Conservation (phyloP, 2,113 vertebrate species). For the Proterorhinus semilunaris region DNA sequence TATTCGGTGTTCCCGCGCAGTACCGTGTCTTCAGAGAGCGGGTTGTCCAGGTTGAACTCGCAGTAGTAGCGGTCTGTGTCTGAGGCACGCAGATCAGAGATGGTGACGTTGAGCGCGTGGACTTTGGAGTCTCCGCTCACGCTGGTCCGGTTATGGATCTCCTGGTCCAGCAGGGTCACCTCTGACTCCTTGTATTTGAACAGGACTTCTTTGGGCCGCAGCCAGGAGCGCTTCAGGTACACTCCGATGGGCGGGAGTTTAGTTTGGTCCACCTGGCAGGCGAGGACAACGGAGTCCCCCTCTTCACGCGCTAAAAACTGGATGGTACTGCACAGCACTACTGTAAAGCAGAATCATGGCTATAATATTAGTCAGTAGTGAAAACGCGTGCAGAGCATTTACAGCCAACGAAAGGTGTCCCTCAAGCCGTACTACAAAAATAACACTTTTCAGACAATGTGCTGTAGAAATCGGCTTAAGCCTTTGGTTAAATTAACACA, state of each 20-base stretch:
- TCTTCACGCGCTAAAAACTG: constrained; percentile 42
- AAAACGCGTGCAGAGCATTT: too few relatives aligned
- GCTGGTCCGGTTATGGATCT: constrained; percentile 23
- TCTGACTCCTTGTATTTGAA: background rate
- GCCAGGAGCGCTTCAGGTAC: constrained; percentile 58
- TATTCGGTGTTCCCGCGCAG: constrained; percentile 37
- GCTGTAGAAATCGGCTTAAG: too few relatives aligned
- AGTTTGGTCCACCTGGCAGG: constrained; percentile 15
- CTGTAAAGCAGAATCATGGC: background rate
- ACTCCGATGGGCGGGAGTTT: constrained; percentile 3
- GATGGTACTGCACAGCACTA: constrained; percentile 30
- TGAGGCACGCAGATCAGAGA: constrained; percentile 44
- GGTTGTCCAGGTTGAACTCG: constrained; percentile 31
- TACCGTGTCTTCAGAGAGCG: background rate
- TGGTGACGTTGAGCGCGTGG: constrained; percentile 48
- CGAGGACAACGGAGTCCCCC: constrained; percentile 54
- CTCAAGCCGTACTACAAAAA: too few relatives aligned
- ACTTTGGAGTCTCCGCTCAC: constrained; percentile 28
- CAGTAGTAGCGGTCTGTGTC: constrained; percentile 73
- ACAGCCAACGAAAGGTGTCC: too few relatives aligned
- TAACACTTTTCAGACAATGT: too few relatives aligned
- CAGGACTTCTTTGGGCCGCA: constrained; percentile 14
- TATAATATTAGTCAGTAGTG: too few relatives aligned
- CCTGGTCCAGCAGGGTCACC: rapidly evolving
- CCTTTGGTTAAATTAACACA: too few relatives aligned